Conservation (phyloP, 2,888 invertebrate species). For the Fragum sueziense region DNA sequence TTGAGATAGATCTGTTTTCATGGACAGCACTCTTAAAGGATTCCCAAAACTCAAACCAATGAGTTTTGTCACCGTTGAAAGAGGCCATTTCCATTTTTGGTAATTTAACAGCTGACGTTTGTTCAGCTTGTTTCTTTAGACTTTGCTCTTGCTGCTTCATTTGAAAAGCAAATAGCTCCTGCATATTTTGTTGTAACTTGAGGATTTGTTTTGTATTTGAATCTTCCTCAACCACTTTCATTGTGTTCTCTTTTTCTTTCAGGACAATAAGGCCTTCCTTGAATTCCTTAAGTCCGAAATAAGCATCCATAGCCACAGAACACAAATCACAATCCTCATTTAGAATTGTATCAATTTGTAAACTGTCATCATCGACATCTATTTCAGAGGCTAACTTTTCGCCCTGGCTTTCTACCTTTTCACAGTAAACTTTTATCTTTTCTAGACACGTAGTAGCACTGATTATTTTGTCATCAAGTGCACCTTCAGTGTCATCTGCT, state of each 20-base stretch:
- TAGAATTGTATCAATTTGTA: neutral
- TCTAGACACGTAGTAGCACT: neutral
- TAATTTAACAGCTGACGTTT: conserved; percentile 2
- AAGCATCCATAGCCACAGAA: neutral
- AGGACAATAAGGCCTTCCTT: neutral
- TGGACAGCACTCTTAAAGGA: conserved; percentile 37
- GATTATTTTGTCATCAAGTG: neutral
- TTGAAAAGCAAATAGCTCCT: neutral
- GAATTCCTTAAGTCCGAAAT: neutral
- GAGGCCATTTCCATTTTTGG: conserved; percentile 11
- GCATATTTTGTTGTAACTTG: neutral
- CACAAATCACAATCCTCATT: conserved; percentile 1
- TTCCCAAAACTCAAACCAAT: conserved; percentile 29
- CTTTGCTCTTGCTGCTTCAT: conserved; percentile 2
- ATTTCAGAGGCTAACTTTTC: neutral
- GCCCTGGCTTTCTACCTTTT: neutral
- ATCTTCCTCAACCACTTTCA: neutral
- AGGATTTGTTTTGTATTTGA: neutral
- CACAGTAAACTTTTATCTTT: conserved; percentile 3
- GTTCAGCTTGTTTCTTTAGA: neutral
- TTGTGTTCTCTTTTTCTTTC: neutral
- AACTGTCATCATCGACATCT: neutral
- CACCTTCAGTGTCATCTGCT: neutral
- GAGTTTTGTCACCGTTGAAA: conserved; percentile 19
- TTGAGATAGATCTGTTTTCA: conserved; percentile 32